Conservation (phyloP, 2,797 vertebrate genomes). For the Gymnothorax javanicus region DNA sequence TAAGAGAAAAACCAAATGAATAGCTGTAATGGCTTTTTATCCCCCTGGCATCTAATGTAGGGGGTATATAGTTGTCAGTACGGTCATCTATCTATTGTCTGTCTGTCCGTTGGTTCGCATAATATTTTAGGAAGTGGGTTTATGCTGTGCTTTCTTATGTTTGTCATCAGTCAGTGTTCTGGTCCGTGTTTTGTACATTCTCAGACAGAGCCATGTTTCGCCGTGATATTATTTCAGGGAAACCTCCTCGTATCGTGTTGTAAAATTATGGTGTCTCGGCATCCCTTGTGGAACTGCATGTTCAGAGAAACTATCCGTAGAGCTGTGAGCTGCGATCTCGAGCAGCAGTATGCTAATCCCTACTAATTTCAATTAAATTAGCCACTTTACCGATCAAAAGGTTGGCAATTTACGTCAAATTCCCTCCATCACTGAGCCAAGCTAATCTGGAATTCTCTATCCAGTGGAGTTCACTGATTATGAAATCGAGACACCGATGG, state of each 20-base stretch:
- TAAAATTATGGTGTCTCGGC: not conserved
- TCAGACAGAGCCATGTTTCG: not conserved
- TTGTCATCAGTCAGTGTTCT: not conserved
- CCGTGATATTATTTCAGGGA: not conserved
- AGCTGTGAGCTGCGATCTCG: not conserved
- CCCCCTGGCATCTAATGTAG: no score
- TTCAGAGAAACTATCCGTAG: not conserved
- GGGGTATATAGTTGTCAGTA: no score
- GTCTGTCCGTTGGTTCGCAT: no score
- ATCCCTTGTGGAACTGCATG: not conserved
- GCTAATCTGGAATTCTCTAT: not conserved
- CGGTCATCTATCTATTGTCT: no score
- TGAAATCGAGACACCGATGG: constrained; percentile 12
- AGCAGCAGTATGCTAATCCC: not conserved
- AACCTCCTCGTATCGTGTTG: not conserved
- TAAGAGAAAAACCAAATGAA: not conserved
- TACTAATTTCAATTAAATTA: constrained; percentile 15
- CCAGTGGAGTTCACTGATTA: not conserved
- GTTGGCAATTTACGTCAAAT: constrained; percentile 2
- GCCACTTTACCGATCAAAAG: constrained; percentile 11
- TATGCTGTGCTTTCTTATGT: not conserved
- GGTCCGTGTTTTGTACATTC: not conserved
- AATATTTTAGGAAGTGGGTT: no score
- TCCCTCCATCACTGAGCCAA: not conserved
- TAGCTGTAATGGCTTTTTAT: no score